A percentile compares a stretch with the other conserved stretches of the same genome.
phyloP scores from a whole-genome alignment of 2,888 invertebrate species.

The Vannuccia rotundouncinata region DNA sequence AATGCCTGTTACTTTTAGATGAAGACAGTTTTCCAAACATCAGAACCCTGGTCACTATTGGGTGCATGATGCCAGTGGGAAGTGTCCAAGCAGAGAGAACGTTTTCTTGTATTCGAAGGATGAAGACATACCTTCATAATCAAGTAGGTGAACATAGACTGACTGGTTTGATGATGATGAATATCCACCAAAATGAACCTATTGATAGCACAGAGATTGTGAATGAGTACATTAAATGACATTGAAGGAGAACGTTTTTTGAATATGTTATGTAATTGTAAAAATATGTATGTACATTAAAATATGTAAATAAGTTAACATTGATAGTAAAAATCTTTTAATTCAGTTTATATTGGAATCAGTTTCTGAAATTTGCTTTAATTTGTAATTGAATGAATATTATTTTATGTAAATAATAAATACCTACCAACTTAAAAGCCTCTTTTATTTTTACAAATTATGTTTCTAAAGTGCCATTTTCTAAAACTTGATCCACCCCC shows the following conservation, averaged over 20 bases:
- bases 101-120: background rate
- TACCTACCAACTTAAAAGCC: background rate
- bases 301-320: background rate
- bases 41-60: background rate
- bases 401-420: background rate
- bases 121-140: background rate
- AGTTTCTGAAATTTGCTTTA: too few species aligned
- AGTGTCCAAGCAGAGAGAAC: background rate
- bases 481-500: background rate
- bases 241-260: background rate
- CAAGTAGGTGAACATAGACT: background rate
- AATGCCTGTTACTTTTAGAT: background rate
- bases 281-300: background rate
- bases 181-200: background rate
- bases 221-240: background rate
- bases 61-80: background rate
- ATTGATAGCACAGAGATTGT: background rate
- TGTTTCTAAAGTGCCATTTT: background rate
- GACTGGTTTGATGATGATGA: background rate
- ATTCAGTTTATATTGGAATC: too few species aligned
- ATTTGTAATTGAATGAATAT: background rate
- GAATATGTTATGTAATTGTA: background rate
- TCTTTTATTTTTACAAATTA: background rate
- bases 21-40: background rate
- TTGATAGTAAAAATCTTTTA: too few species aligned